phyloP scores from a whole-genome alignment of 23 tunicate species.

The Halocynthia roretzi region DNA sequence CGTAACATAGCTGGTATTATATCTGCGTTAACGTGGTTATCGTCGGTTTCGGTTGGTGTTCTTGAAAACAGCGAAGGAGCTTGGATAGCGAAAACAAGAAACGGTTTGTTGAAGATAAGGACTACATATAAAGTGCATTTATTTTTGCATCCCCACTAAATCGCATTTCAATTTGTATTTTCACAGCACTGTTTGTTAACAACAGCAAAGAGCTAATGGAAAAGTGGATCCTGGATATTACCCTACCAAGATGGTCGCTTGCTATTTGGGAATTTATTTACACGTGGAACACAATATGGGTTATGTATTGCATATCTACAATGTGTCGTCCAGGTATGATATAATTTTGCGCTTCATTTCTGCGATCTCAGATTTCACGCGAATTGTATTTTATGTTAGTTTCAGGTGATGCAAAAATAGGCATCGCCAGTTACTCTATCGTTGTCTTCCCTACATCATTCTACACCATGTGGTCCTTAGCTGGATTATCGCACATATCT shows the following conservation, averaged over 20 bases:
- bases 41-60: slow-evolving; percentile 38
- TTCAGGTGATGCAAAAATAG: slow-evolving; percentile 14
- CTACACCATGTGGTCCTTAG: slow-evolving; percentile 44
- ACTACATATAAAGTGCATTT: too few species aligned
- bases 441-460: slow-evolving; percentile 46
- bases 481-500: slow-evolving; percentile 35
- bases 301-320: slow-evolving; percentile 44
- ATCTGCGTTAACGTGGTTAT: slow-evolving; percentile 65
- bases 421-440: slow-evolving; percentile 1
- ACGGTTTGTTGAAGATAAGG: slow-evolving; percentile 20
- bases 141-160: neutral
- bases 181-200: slow-evolving; percentile 49
- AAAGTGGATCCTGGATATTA: slow-evolving; percentile 53
- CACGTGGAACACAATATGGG: slow-evolving; percentile 87
- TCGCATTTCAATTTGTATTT: neutral
- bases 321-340: slow-evolving; percentile 64
- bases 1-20: slow-evolving; percentile 25
- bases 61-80: slow-evolving; percentile 42
- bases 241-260: slow-evolving; percentile 50
- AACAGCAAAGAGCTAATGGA: slow-evolving; percentile 33
- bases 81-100: slow-evolving; percentile 50
- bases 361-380: neutral
- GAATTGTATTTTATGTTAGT: neutral
- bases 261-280: slow-evolving; percentile 60
- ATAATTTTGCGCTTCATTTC: neutral